phyloP scores from a whole-genome alignment of 2,888 invertebrate species.

The Rhingia rostrata region DNA sequence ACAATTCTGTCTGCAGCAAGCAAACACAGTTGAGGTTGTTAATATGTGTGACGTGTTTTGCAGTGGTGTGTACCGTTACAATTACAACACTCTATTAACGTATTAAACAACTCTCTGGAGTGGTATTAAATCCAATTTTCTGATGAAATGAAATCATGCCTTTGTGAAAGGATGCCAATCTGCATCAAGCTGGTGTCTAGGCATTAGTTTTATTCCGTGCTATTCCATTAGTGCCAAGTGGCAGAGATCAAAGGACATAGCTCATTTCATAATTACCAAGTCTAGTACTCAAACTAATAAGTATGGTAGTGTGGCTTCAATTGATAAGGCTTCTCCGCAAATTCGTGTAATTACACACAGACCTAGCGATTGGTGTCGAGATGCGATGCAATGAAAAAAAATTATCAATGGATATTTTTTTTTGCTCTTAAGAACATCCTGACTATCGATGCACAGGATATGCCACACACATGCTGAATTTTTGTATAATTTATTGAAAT shows the following conservation, averaged over 20 bases:
- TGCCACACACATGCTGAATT: neutral
- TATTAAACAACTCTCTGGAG: neutral
- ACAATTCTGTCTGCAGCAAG: constrained; percentile 41
- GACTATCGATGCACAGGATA: constrained; percentile 9
- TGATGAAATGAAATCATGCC: neutral
- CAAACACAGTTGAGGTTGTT: constrained; percentile 22
- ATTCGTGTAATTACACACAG: constrained; percentile 12
- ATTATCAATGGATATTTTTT: constrained; percentile 24
- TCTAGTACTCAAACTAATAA: neutral
- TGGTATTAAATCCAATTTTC: neutral
- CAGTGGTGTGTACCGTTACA: neutral
- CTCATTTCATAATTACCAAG: neutral
- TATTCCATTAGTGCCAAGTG: constrained; percentile 1
- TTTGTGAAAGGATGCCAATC: no score
- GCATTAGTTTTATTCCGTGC: neutral
- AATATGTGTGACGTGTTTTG: neutral
- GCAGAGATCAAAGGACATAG: neutral
- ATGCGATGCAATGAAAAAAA: neutral
- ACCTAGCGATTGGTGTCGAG: constrained; percentile 17
- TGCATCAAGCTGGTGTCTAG: neutral
- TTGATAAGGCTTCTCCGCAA: neutral
- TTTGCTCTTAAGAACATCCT: constrained; percentile 8
- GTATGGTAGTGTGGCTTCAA: neutral
- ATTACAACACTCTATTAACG: neutral
- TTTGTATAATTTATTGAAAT: constrained; percentile 49